Evolutionary conservation across 2,113 vertebrate species (phyloP).

Genomic region (Aldabrachelys gigantea): DNA sequence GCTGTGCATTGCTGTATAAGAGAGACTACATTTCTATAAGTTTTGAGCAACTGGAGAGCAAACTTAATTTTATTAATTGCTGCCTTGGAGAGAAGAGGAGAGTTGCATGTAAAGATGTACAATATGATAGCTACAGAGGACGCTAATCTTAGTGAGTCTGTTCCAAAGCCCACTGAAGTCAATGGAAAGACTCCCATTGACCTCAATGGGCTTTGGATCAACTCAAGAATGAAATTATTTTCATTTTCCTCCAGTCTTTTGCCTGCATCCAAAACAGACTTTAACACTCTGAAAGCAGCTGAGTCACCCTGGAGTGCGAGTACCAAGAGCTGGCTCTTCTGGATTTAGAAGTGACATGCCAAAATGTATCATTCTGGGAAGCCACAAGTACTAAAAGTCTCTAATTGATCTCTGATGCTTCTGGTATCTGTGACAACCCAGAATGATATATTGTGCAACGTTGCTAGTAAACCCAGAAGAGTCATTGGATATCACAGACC

Average conservation of each 20-base stretch:
- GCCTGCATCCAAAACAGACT: neutral
- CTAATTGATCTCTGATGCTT: neutral
- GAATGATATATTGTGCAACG: neutral
- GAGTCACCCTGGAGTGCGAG: neutral
- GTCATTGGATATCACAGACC: neutral
- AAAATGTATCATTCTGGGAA: neutral
- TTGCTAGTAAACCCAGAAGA: neutral
- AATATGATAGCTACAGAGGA: neutral
- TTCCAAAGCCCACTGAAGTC: neutral
- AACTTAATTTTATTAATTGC: neutral
- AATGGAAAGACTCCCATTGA: neutral
- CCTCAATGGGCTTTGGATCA: neutral
- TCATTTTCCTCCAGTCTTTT: neutral
- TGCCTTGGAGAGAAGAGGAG: neutral
- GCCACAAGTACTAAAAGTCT: neutral
- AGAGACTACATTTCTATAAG: rapidly evolving
- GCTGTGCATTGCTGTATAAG: neutral
- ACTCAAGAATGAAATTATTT: neutral
- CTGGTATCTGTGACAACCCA: neutral
- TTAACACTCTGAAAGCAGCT: neutral
- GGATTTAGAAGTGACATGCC: neutral
- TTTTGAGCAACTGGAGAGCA: neutral
- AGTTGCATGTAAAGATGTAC: neutral
- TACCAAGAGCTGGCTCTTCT: neutral
- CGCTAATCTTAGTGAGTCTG: neutral